A percentile compares a stretch with the other conserved stretches of the same genome.
These are phyloP conservation scores for Sebastes trivittatus DNA, from an alignment of 2,797 vertebrate genomes.

Conservation along the genomic window DNA sequence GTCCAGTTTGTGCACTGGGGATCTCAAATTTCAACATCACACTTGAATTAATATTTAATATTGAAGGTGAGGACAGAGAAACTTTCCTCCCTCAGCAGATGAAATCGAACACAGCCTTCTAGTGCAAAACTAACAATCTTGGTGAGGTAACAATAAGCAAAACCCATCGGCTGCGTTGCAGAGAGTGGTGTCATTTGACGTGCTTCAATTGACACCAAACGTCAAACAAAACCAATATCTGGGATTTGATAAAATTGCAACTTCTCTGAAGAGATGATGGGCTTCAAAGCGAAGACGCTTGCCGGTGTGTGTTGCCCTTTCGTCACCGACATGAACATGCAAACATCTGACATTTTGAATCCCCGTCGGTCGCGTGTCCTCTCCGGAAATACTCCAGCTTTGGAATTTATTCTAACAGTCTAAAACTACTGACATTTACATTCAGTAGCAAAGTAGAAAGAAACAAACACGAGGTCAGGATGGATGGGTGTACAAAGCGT, in stretches of 20 bases:
- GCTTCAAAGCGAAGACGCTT: background rate
- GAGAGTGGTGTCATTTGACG: background rate
- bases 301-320: background rate
- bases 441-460: background rate
- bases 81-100: background rate
- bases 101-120: background rate
- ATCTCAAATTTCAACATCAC: background rate
- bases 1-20: background rate
- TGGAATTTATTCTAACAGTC: background rate
- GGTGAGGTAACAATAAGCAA: background rate
- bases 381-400: background rate
- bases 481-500: background rate
- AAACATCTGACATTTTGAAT: background rate
- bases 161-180: background rate
- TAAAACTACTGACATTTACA: background rate
- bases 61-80: background rate
- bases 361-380: background rate
- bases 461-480: background rate
- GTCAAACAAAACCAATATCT: background rate
- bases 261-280: background rate
- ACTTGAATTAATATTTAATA: background rate
- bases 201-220: background rate
- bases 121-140: background rate
- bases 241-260: background rate
- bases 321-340: background rate